Percentiles rank a stretch among this genome's conserved stretches.
These are phyloP conservation scores for Thysanoteuthis rhombus DNA, from an alignment of 2,888 invertebrate genomes.

Conservation along the genomic window DNA sequence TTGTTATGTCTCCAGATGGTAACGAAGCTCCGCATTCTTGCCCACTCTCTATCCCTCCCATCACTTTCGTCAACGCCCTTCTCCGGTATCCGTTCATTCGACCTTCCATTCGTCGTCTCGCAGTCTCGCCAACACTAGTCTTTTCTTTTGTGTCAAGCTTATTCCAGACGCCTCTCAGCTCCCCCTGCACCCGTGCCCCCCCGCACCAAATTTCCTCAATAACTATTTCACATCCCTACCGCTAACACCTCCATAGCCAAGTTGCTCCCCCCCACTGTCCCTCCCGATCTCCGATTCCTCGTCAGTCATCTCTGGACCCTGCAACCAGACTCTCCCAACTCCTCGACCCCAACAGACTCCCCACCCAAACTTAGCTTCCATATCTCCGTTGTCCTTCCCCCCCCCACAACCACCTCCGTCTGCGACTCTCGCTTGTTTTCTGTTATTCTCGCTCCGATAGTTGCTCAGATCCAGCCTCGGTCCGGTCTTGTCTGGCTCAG, in stretches of 20 bases:
- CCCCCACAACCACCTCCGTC: not conserved
- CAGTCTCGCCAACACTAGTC: not conserved
- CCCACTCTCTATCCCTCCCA: not conserved
- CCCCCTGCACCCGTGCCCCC: not conserved
- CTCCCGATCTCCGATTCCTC: not conserved
- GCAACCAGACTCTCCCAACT: not conserved
- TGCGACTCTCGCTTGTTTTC: not conserved
- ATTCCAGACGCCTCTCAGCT: not conserved
- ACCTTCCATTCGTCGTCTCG: not conserved
- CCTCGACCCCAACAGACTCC: not conserved
- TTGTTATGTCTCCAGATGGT: not conserved
- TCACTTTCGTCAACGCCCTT: not conserved
- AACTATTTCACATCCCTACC: constrained; percentile 12
- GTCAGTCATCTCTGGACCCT: not conserved
- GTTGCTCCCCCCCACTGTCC: not conserved
- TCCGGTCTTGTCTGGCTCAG: not conserved
- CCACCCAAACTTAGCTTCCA: not conserved
- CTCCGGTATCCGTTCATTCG: constrained; percentile 12
- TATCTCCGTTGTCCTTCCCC: not conserved
- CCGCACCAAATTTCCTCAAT: not conserved
- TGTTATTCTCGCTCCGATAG: not conserved
- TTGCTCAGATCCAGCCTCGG: not conserved
- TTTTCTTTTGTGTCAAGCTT: constrained; percentile 12
- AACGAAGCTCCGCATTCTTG: not conserved
- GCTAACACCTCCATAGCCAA: not conserved